Conservation (phyloP, 2,113 vertebrate genomes). For the Clarias magur region DNA sequence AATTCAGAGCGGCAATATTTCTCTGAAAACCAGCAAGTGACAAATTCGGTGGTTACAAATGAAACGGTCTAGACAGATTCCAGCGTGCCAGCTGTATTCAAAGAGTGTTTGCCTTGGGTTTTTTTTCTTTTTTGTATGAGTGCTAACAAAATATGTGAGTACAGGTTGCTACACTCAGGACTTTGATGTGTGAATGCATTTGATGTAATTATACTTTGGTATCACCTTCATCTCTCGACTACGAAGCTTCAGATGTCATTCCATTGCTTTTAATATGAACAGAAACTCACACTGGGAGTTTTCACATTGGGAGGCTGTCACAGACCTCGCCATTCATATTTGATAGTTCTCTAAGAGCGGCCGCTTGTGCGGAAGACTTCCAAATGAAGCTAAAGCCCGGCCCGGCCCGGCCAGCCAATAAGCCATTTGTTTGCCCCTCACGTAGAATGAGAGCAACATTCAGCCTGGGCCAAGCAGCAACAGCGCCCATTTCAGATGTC, state of each 20-base stretch:
- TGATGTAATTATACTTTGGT: background rate
- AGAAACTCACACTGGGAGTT: background rate
- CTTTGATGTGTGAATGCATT: background rate
- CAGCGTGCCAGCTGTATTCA: background rate
- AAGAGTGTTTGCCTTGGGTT: background rate
- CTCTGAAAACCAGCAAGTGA: conserved; percentile 6
- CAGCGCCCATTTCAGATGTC: conserved; percentile 44
- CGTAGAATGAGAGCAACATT: conserved; percentile 60
- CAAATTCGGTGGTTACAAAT: background rate
- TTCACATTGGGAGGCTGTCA: conserved; percentile 2
- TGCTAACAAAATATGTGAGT: background rate
- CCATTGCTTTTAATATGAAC: background rate
- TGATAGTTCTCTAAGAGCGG: conserved; percentile 32
- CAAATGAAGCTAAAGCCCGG: conserved; percentile 41
- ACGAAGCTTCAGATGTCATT: background rate
- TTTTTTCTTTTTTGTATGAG: background rate
- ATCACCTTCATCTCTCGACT: conserved; percentile 4
- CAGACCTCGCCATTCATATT: conserved; percentile 46
- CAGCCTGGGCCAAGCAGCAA: conserved; percentile 50
- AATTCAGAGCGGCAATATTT: background rate
- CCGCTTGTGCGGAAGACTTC: conserved; percentile 36
- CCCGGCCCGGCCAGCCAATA: conserved; percentile 28
- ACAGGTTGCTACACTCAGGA: background rate
- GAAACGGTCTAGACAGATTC: background rate
- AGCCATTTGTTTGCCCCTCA: conserved; percentile 52